phyloP scores from a whole-genome alignment of 2,888 invertebrate genomes.

The Lasioglossum morio region DNA sequence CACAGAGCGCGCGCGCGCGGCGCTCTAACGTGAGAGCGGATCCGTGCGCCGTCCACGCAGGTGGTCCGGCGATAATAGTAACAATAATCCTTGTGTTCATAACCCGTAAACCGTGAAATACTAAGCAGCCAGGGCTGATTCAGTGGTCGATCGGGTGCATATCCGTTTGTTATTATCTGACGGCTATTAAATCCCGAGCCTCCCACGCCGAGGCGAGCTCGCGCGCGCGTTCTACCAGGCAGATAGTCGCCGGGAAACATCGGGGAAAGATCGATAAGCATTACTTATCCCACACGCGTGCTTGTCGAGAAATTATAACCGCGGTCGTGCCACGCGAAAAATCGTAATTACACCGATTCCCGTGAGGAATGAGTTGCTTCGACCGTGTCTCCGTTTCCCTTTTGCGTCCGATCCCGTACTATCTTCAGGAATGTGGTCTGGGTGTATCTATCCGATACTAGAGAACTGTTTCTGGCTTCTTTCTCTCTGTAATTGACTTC shows the following conservation, averaged over 20 bases:
- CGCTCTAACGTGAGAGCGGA: slow-evolving; percentile 36
- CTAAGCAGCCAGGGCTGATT: slow-evolving; percentile 71
- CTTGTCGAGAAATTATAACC: slow-evolving; percentile 35
- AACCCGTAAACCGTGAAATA: slow-evolving; percentile 72
- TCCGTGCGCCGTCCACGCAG: slow-evolving; percentile 64
- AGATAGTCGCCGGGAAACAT: slow-evolving; percentile 18
- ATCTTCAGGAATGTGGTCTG: slow-evolving; percentile 26
- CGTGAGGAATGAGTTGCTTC: background rate
- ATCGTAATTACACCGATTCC: slow-evolving; percentile 33
- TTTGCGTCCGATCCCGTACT: slow-evolving; percentile 6
- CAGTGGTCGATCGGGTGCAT: slow-evolving; percentile 73
- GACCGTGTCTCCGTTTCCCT: slow-evolving; percentile 18
- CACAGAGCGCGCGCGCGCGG: background rate
- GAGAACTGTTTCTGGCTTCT: slow-evolving; percentile 7
- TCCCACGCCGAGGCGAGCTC: slow-evolving; percentile 43
- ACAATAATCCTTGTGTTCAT: slow-evolving; percentile 66
- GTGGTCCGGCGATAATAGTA: slow-evolving; percentile 72
- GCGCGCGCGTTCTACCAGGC: background rate
- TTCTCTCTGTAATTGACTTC: background rate
- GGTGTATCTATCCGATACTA: slow-evolving; percentile 17
- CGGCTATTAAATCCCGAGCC: slow-evolving; percentile 43
- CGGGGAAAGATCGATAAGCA: slow-evolving; percentile 27
- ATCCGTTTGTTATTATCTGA: slow-evolving; percentile 74
- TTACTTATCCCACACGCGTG: slow-evolving; percentile 32
- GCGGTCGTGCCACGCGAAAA: background rate